Conservation (phyloP, 2,888 invertebrate species). For the Caenorhabditis zanzibari region DNA sequence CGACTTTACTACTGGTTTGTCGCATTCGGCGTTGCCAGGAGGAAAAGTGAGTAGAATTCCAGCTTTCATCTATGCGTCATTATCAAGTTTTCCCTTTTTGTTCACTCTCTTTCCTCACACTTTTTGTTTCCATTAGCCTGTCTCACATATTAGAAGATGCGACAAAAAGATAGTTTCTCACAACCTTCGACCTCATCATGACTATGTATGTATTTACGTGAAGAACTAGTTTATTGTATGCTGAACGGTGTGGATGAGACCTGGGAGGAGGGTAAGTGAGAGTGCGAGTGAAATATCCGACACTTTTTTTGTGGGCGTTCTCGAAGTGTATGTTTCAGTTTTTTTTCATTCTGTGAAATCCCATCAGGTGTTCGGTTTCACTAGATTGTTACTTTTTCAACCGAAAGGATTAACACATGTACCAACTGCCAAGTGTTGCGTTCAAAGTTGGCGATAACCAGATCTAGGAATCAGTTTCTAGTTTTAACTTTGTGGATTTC, state of each 20-base stretch:
- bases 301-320: slow-evolving; percentile 40
- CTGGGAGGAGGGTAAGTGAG: slow-evolving; percentile 7
- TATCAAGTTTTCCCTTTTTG: slow-evolving; percentile 51
- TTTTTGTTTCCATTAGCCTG: slow-evolving; percentile 18
- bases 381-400: slow-evolving; percentile 13
- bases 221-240: slow-evolving; percentile 51
- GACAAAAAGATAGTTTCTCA: slow-evolving; percentile 50
- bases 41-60: slow-evolving; percentile 24
- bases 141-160: slow-evolving; percentile 48
- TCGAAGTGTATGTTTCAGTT: slow-evolving; percentile 30
- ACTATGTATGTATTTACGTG: slow-evolving; percentile 44
- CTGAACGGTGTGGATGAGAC: slow-evolving; percentile 38
- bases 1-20: slow-evolving; percentile 31
- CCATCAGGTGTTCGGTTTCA: slow-evolving; percentile 46
- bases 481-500: too few relatives aligned
- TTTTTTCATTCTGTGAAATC: slow-evolving; percentile 27
- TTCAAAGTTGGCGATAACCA: background rate
- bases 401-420: background rate
- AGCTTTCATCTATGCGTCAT: slow-evolving; percentile 59
- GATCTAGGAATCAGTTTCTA: too few relatives aligned
- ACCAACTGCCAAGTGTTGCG: background rate
- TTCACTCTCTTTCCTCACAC: slow-evolving; percentile 9
- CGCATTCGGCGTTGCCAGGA: slow-evolving; percentile 1
- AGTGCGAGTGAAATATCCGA: slow-evolving; percentile 44
- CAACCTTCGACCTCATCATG: slow-evolving; percentile 60